Percentiles rank a stretch among this genome's conserved stretches.
Conservation (phyloP, 2,113 vertebrate species). For the Parus major region DNA sequence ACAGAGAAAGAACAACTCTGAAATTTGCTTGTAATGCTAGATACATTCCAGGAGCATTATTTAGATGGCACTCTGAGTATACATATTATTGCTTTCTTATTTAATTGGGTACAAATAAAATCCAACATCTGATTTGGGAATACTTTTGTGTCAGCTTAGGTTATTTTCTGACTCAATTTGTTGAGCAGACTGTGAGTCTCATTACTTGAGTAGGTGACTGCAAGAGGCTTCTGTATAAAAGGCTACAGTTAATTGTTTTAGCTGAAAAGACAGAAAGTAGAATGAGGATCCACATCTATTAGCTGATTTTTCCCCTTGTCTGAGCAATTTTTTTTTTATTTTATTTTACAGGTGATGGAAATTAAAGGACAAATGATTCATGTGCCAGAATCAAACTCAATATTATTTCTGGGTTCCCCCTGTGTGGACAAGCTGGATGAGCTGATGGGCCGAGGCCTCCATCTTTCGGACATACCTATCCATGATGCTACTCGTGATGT, state of each 20-base stretch:
- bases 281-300: background rate
- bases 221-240: background rate
- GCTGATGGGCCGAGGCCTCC: slow-evolving; percentile 94
- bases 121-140: background rate
- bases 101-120: background rate
- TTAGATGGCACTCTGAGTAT: background rate
- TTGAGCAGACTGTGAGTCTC: background rate
- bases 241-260: background rate
- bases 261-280: background rate
- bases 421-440: slow-evolving; percentile 98
- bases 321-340: background rate
- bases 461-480: slow-evolving; percentile 97
- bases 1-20: background rate
- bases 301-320: background rate
- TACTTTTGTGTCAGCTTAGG: background rate
- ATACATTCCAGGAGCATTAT: background rate
- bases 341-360: slow-evolving; percentile 91
- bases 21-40: background rate
- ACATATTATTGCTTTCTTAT: background rate
- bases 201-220: background rate
- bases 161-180: background rate
- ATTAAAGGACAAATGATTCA: slow-evolving; percentile 99
- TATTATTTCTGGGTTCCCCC: slow-evolving; percentile 96
- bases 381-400: slow-evolving; percentile 89
- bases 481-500: slow-evolving; percentile 97